These are phyloP conservation scores for Poecilia wingei DNA, from an alignment of 2,797 vertebrate species.

Conservation along the genomic window DNA sequence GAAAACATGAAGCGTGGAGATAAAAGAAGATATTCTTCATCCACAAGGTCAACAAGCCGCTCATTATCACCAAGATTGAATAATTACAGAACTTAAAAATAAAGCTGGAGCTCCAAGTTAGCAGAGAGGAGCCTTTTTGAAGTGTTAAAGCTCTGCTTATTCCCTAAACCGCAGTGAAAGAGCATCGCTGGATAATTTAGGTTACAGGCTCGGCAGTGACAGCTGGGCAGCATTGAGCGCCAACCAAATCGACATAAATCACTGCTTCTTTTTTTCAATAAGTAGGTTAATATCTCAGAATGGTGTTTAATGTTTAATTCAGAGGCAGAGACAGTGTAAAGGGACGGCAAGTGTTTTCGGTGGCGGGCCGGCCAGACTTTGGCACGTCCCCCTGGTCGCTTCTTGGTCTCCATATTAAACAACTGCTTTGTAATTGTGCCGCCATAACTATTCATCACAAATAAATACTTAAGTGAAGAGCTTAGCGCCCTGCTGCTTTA, in stretches of 20 bases:
- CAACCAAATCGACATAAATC: conserved; percentile 83
- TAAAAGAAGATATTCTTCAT: conserved; percentile 73
- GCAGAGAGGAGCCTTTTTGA: conserved; percentile 74
- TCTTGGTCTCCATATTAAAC: conserved; percentile 76
- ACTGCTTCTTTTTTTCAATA: conserved; percentile 76
- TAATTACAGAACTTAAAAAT: conserved; percentile 72
- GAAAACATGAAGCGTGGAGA: conserved; percentile 71
- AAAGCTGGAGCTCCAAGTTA: conserved; percentile 60
- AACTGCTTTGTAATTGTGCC: conserved; percentile 83
- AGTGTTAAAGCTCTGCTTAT: conserved; percentile 77
- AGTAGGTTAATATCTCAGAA: conserved; percentile 86
- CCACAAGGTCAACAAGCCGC: conserved; percentile 71
- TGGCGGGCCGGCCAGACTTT: conserved; percentile 55
- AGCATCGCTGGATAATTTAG: conserved; percentile 82
- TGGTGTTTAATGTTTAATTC: conserved; percentile 84
- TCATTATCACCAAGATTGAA: conserved; percentile 76
- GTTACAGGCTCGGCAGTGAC: conserved; percentile 76
- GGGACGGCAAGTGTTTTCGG: conserved; percentile 76
- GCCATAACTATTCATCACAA: conserved; percentile 84
- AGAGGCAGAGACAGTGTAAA: conserved; percentile 72
- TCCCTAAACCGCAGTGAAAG: conserved; percentile 79
- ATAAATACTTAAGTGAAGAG: conserved; percentile 84
- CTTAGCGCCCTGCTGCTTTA: conserved; percentile 80
- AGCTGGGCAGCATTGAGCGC: conserved; percentile 81
- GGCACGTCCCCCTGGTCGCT: conserved; percentile 49